phyloP scores from a whole-genome alignment of 2,888 invertebrate species.

The Melinaea menophilus region DNA sequence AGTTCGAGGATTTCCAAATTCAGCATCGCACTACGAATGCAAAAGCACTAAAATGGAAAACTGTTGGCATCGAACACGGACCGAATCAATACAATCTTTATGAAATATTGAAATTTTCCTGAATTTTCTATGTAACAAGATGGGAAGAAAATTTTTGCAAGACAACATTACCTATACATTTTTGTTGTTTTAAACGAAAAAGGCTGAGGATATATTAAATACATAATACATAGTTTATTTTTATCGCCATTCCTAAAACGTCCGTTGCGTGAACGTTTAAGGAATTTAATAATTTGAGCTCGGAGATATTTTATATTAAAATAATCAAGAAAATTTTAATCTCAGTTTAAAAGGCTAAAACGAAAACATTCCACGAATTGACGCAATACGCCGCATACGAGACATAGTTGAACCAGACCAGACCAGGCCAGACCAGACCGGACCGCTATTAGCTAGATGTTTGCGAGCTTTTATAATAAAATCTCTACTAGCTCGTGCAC shows the following conservation, averaged over 20 bases:
- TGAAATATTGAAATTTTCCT: slow-evolving; percentile 21
- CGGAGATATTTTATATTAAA: too few relatives aligned
- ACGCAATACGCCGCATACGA: slow-evolving; percentile 13
- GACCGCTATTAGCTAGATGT: slow-evolving; percentile 29
- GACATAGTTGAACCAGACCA: background rate
- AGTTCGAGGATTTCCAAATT: slow-evolving; percentile 25
- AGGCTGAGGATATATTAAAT: background rate
- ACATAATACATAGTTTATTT: too few relatives aligned
- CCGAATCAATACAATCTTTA: slow-evolving; percentile 21
- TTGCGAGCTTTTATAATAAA: slow-evolving; percentile 24
- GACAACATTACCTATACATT: slow-evolving; percentile 3
- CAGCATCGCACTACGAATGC: slow-evolving; percentile 13
- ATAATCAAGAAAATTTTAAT: too few relatives aligned
- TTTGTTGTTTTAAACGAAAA: slow-evolving; percentile 1
- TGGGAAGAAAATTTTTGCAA: background rate
- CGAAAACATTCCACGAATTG: slow-evolving; percentile 13
- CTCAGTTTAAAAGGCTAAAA: background rate
- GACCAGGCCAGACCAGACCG: too few relatives aligned
- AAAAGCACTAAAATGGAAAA: slow-evolving; percentile 21
- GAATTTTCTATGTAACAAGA: slow-evolving; percentile 11
- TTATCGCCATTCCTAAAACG: too few relatives aligned
- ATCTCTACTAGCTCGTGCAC: slow-evolving; percentile 11
- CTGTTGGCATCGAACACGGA: slow-evolving; percentile 21
- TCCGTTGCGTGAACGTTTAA: too few relatives aligned
- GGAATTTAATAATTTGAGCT: too few relatives aligned